phyloP scores from a whole-genome alignment of 2,113 vertebrate genomes.

The Notothenia rossii region DNA sequence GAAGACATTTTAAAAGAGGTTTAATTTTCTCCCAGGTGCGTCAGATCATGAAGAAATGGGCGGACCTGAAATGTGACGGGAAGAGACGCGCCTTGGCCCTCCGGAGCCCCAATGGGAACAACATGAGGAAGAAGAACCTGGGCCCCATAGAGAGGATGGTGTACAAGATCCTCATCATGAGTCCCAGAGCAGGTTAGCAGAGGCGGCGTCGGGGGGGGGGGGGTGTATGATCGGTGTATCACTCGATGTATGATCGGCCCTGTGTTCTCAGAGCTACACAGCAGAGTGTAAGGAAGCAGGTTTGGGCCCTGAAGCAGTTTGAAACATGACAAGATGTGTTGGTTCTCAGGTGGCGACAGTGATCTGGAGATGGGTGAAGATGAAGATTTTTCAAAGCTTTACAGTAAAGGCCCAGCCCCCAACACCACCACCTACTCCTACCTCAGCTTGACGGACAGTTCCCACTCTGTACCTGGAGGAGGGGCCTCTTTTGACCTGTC shows the following conservation, averaged over 20 bases:
- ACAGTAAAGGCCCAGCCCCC: neutral
- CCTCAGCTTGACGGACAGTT: slow-evolving; percentile 49
- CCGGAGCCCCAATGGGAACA: slow-evolving; percentile 49
- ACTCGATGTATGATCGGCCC: no score
- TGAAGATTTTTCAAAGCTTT: neutral
- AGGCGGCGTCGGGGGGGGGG: no score
- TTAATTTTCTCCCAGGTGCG: slow-evolving; percentile 56
- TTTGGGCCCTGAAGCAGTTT: neutral
- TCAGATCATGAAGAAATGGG: slow-evolving; percentile 87
- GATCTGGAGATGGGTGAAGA: slow-evolving; percentile 55
- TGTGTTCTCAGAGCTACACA: neutral
- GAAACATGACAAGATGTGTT: neutral
- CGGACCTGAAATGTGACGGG: slow-evolving; percentile 84
- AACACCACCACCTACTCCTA: slow-evolving; percentile 44
- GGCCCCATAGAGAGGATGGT: slow-evolving; percentile 83
- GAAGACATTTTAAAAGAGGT: neutral
- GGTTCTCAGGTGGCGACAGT: slow-evolving; percentile 48
- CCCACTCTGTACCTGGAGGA: slow-evolving; percentile 29
- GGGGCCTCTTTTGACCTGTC: slow-evolving; percentile 47
- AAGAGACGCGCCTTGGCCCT: slow-evolving; percentile 77
- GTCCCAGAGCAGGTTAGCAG: slow-evolving; percentile 68
- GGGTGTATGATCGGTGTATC: no score
- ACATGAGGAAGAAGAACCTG: slow-evolving; percentile 71
- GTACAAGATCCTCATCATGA: slow-evolving; percentile 83
- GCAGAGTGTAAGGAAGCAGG: neutral